Base-by-base conservation (phyloP, 2,888 invertebrate genomes). In the Hofmannophila pseudospretella region DNA sequence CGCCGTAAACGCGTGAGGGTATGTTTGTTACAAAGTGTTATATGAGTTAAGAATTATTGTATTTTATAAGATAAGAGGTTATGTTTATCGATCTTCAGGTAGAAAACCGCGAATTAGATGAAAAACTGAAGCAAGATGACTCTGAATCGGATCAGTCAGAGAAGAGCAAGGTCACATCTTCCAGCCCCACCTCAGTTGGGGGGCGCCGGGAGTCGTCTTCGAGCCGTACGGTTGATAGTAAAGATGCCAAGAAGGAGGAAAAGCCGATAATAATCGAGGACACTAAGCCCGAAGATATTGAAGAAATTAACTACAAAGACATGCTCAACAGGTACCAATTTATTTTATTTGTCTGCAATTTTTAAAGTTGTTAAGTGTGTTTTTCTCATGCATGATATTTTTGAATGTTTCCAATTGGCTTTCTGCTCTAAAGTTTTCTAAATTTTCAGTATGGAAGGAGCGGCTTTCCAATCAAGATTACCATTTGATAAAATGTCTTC, bases 401-500 rank as follows among this genome's bases (percentile, higher is more conserved):
- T 23, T 23, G 7, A 5, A 7, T 23, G 23, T 23, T 16, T 16
- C 3, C 5, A 5, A 4, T 16, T 16, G 16, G 16, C 16, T 16
- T 16, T 16, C 16, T 16, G 16, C 16, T 16, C 5, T 16, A 8
- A 31, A 3, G 13, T 3, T 9, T 2, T 63, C 60, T 44, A 43
- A 31, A 39, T 42, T 66, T 67, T 22, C 59, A 92, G 94, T 19
- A 87, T 97, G 47, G 97, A 98, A 84, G 97, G 97, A 25, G 96
- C 96, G 29, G 96, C 96, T 0, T 96, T 96, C 71, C 96, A 98
- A 73, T 97, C 97, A 49, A 91, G 98, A 26, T 87, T 99, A 66
- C 97, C 98, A 0, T 95, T 94, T 74, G 97, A 97, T 68, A 97
- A 97, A 75, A 91, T 98, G 91, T 97, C 97, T 4, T 94, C 96